Conservation (phyloP, 2,888 invertebrate genomes). For the Eupithecia subfuscata region DNA sequence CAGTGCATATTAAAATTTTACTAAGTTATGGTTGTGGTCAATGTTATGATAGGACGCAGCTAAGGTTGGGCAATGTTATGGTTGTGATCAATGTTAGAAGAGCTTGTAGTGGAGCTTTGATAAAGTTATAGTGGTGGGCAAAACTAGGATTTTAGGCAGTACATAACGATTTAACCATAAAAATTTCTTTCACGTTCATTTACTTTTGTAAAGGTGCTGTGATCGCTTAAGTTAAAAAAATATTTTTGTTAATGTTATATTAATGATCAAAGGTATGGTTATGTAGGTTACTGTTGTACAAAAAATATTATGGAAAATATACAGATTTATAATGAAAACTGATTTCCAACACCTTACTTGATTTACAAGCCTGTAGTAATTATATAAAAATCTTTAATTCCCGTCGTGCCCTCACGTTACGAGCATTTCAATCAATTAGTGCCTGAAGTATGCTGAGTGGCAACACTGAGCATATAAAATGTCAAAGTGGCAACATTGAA, state of each 20-base stretch:
- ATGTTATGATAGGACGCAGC: background rate
- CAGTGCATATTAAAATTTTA: background rate
- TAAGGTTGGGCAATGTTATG: no score
- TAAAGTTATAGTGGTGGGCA: no score
- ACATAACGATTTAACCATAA: no score
- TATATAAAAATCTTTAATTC: conserved; percentile 8
- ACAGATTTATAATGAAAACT: background rate
- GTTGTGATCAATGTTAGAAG: no score
- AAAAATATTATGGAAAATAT: background rate
- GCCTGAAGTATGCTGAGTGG: conserved; percentile 8
- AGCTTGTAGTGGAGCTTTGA: no score
- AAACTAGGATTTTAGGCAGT: no score
- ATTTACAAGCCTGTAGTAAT: background rate
- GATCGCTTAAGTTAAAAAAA: no score
- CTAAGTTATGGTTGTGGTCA: background rate
- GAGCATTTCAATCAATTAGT: conserved; percentile 25
- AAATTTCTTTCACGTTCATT: no score
- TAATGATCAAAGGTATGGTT: no score
- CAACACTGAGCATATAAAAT: conserved; percentile 11
- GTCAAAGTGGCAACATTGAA: conserved; percentile 11
- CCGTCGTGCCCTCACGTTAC: conserved; percentile 10
- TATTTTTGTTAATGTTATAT: no score
- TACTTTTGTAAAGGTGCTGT: no score
- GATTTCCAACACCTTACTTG: background rate
- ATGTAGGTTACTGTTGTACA: no score